Conservation (phyloP, 2,797 vertebrate genomes). For the Microcaecilia unicolor region DNA sequence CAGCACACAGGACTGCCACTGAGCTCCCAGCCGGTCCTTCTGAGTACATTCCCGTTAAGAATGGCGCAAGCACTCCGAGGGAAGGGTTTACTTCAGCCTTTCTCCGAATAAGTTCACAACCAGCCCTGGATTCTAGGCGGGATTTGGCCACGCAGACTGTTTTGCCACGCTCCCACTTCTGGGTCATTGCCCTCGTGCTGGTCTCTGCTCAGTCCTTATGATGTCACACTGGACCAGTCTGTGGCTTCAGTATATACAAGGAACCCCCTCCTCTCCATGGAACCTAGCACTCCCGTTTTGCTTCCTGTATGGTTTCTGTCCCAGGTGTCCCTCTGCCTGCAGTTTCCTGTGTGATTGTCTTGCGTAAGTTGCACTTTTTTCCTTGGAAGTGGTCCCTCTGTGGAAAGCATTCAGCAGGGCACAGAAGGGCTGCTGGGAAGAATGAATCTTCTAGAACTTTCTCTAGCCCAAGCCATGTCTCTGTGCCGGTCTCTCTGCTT, state of each 20-base stretch:
- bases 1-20: too few relatives aligned
- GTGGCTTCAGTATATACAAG: slow-evolving; percentile 31
- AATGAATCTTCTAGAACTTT: slow-evolving; percentile 30
- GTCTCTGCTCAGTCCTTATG: slow-evolving; percentile 20
- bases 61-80: too few relatives aligned
- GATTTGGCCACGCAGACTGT: background rate
- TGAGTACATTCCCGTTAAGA: too few relatives aligned
- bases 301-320: slow-evolving; percentile 46
- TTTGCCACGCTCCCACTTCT: background rate
- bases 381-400: slow-evolving; percentile 14
- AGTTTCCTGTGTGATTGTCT: slow-evolving; percentile 33
- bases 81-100: too few relatives aligned
- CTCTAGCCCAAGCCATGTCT: background rate
- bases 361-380: slow-evolving; percentile 60
- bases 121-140: too few relatives aligned
- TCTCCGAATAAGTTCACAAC: too few relatives aligned
- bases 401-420: slow-evolving; percentile 32
- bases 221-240: slow-evolving; percentile 68
- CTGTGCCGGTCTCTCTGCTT: background rate
- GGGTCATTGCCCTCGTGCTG: slow-evolving; percentile 30
- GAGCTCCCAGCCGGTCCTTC: too few relatives aligned
- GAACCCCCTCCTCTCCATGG: slow-evolving; percentile 16
- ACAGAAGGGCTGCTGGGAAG: slow-evolving; percentile 15
- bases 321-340: slow-evolving; percentile 35
- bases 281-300: slow-evolving; percentile 30